Base-by-base conservation (phyloP, 2,797 vertebrate genomes). In the Pipistrellus nathusii region DNA sequence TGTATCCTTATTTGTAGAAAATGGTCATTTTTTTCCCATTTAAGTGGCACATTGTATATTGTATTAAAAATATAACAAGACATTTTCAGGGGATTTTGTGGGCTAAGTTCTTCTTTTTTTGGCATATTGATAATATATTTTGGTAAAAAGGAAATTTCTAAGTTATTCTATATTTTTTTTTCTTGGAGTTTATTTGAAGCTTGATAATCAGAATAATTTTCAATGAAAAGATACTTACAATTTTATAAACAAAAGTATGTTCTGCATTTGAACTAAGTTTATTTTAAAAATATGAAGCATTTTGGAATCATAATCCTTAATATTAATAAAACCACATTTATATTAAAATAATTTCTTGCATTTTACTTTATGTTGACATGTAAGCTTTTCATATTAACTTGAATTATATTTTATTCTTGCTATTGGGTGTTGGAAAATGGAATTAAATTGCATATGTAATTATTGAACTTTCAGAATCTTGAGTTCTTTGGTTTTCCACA, bases 171-270 rank as follows among this genome's bases (percentile, higher is more conserved):
- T 78, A 64, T 17, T 91, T 85, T 88, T 91, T 32, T 90, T 92
- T 51, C 44, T 89, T 95, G 73, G 73, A 82, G 3, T 20, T 72
- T 88, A n/a, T 85, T 78, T 93, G 9, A 15, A 90, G 15, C 23
- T 91, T 90, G 27, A 81, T 90, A 90, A 76, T 59, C 53, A 85
- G 64, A 94, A 81, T 93, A 80, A 77, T 92, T 94, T 95, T 88
- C 53, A 64, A 76, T 83, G 90, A 86, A 81, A 51, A 66, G 21
- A 51, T 92, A 80, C 38, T 93, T 92, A 85, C 30, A 73, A 73
- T 91, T 94, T 95, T 11, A 68, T 4, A 88, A 94, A 72, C 11
- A 73, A 64, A 72, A 94, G 9, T 87, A 15, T 77, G 20, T 68
- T 86, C 62, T 94, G 10, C 38, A 44, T 82, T 82, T 85, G 51